Conservation (phyloP, 2,797 vertebrate genomes). For the Clarias laeviceps region DNA sequence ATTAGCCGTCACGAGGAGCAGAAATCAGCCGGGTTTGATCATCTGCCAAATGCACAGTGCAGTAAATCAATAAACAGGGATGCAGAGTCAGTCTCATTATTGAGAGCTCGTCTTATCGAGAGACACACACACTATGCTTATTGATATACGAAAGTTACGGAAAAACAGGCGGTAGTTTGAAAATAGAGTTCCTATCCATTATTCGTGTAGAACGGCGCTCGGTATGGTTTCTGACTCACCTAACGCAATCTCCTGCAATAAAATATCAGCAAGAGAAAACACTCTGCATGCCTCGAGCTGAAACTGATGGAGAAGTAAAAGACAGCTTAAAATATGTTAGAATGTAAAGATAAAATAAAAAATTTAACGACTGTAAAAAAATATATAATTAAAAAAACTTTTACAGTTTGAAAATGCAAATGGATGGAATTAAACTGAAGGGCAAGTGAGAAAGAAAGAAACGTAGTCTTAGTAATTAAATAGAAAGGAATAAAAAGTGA, state of each 20-base stretch:
- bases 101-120: not conserved
- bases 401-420: too few relatives aligned
- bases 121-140: not conserved
- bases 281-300: not conserved
- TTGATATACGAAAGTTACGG: not conserved
- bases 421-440: too few relatives aligned
- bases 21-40: not conserved
- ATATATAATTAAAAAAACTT: too few relatives aligned
- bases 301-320: not conserved
- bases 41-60: not conserved
- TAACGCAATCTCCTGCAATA: slow-evolving; percentile 24
- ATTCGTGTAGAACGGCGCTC: not conserved
- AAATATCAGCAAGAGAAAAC: slow-evolving; percentile 12
- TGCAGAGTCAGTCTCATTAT: not conserved
- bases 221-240: not conserved
- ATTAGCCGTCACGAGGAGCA: not conserved
- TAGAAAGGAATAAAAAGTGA: too few relatives aligned
- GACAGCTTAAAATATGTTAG: not conserved
- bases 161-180: not conserved
- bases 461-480: too few relatives aligned
- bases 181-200: not conserved
- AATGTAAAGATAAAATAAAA: not conserved
- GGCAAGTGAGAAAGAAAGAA: too few relatives aligned
- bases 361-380: not conserved
- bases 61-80: not conserved